These are phyloP conservation scores for Callinectes sapidus DNA, from an alignment of 2,888 invertebrate genomes.

Conservation along the genomic window DNA sequence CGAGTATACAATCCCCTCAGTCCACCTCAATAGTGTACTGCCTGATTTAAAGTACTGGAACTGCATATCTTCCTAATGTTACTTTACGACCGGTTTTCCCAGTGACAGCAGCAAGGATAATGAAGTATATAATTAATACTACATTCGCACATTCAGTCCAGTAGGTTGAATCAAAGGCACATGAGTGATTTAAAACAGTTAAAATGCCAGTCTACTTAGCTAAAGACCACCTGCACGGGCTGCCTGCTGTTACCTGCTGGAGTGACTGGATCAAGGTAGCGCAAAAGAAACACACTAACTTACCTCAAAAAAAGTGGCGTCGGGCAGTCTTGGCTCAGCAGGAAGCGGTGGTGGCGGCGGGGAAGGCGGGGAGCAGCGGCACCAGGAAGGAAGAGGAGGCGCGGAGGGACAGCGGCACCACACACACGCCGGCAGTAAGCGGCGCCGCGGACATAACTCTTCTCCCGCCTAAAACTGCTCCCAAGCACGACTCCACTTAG, in stretches of 20 bases:
- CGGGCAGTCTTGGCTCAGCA: neutral
- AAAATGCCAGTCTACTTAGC: neutral
- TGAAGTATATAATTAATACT: neutral
- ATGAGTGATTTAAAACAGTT: neutral
- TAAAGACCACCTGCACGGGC: neutral
- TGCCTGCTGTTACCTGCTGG: neutral
- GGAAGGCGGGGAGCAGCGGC: neutral
- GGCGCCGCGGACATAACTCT: slow-evolving; percentile 17
- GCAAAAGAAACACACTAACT: neutral
- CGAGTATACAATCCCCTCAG: neutral
- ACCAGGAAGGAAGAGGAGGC: neutral
- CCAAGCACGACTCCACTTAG: slow-evolving; percentile 26
- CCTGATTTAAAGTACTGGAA: slow-evolving; percentile 12
- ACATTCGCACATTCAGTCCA: neutral
- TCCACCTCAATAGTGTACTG: neutral
- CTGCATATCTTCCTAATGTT: neutral
- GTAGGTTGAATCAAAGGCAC: neutral
- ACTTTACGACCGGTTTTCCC: neutral
- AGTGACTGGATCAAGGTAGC: neutral
- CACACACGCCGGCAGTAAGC: neutral
- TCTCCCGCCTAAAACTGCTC: neutral
- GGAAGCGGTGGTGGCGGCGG: neutral
- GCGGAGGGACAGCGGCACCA: neutral
- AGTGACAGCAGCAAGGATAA: neutral
- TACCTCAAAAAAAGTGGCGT: slow-evolving; percentile 2